A percentile compares a stretch with the other conserved stretches of the same genome.
phyloP scores from a whole-genome alignment of 1,140 invertebrate species.

The Carcinoscorpius rotundicauda region DNA sequence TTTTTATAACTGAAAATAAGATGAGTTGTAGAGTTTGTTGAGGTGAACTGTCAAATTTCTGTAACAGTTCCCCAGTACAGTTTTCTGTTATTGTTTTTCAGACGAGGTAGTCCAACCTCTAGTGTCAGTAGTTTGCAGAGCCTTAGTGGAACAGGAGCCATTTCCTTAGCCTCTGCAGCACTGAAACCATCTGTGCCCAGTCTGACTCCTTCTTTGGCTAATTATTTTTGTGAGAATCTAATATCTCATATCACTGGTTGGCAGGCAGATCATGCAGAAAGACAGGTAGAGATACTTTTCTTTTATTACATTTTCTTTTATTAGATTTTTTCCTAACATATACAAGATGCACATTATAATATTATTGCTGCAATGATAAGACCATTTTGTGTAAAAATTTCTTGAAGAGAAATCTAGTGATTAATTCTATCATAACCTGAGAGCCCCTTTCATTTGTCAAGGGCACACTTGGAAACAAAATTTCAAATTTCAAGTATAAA shows the following conservation, averaged over 20 bases:
- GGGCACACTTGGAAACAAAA: no score
- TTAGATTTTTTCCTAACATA: neutral
- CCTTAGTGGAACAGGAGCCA: conserved; percentile 33
- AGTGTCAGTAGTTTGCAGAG: conserved; percentile 40
- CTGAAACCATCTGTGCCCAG: conserved; percentile 41
- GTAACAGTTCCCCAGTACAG: no score
- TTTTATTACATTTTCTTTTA: conserved; percentile 4
- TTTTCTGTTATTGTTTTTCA: conserved; percentile 2
- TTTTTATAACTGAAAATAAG: no score
- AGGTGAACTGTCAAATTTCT: no score
- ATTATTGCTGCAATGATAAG: neutral
- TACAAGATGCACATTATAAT: neutral
- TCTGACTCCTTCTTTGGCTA: conserved; percentile 74
- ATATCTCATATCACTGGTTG: conserved; percentile 82
- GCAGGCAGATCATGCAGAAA: conserved; percentile 82
- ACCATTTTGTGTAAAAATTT: no score
- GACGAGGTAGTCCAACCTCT: conserved; percentile 38
- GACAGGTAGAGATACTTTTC: conserved; percentile 56
- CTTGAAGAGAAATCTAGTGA: no score
- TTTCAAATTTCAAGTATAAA: no score
- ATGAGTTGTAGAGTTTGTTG: no score
- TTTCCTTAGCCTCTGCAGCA: conserved; percentile 21
- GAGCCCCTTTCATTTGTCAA: no score
- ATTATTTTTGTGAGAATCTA: conserved; percentile 81
- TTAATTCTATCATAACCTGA: no score